A percentile compares a stretch with the other conserved stretches of the same genome.
These are phyloP conservation scores for Philotrypesis tridentata DNA, from an alignment of 1,140 invertebrate genomes.

Conservation along the genomic window DNA sequence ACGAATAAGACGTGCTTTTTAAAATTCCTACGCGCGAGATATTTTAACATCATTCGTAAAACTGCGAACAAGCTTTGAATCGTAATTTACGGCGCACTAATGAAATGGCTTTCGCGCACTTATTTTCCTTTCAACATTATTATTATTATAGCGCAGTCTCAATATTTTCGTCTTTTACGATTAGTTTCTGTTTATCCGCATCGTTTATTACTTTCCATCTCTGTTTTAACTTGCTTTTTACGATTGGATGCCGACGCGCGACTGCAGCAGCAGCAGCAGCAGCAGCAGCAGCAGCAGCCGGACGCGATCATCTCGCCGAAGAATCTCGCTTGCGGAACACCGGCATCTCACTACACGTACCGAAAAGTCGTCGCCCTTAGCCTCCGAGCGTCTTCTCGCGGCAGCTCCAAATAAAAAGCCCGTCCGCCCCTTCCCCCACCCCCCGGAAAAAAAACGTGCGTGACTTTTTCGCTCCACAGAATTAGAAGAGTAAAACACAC, in stretches of 20 bases:
- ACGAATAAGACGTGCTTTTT: too few relatives aligned
- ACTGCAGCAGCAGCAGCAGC: too few relatives aligned
- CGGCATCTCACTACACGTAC: neutral
- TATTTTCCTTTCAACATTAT: neutral
- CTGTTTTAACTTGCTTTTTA: slow-evolving; percentile 6
- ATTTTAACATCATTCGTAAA: neutral
- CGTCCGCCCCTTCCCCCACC: too few relatives aligned
- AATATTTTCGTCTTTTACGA: neutral
- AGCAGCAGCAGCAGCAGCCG: too few relatives aligned
- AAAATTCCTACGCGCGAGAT: too few relatives aligned
- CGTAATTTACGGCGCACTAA: neutral
- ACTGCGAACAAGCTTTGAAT: neutral
- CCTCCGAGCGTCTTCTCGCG: neutral
- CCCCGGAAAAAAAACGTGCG: too few relatives aligned
- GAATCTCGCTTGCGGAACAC: neutral
- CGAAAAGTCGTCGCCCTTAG: slow-evolving; percentile 19
- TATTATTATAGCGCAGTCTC: neutral
- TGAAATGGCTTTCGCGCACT: neutral
- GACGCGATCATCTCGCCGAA: neutral
- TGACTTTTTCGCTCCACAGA: too few relatives aligned
- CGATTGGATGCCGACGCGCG: neutral
- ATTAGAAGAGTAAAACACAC: too few relatives aligned
- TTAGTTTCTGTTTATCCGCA: neutral
- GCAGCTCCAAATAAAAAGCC: neutral
- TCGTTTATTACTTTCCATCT: neutral